Conservation (phyloP, 1,140 invertebrate species). For the Diuraphis noxia region DNA sequence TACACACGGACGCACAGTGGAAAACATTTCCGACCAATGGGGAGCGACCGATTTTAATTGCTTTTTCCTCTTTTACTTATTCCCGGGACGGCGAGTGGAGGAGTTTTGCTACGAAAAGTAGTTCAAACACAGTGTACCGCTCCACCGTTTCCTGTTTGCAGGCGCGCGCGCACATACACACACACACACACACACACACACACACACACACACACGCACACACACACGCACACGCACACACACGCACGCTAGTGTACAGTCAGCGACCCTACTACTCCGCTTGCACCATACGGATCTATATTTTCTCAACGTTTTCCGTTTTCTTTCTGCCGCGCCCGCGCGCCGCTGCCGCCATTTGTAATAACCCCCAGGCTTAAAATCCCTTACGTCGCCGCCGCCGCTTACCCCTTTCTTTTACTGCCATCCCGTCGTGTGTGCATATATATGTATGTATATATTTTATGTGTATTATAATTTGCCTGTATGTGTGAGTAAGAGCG, state of each 20-base stretch:
- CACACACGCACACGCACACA: no score
- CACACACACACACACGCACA: background rate
- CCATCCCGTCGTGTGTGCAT: background rate
- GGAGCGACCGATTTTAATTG: constrained; percentile 49
- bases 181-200: background rate
- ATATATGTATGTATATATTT: background rate
- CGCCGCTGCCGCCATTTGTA: constrained; percentile 46
- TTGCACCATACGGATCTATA: constrained; percentile 12
- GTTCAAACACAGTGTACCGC: constrained; percentile 36
- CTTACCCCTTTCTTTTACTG: constrained; percentile 35
- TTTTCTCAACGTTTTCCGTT: constrained; percentile 50
- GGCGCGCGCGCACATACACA: background rate
- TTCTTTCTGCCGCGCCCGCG: constrained; percentile 48
- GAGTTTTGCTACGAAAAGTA: constrained; percentile 36
- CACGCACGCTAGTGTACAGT: background rate
- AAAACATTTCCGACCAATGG: constrained; percentile 48
- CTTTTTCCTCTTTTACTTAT: constrained; percentile 52
- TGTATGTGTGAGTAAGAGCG: background rate
- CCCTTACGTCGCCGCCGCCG: constrained; percentile 50
- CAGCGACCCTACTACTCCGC: background rate
- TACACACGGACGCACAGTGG: background rate
- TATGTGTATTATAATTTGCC: background rate
- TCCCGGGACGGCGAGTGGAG: constrained; percentile 7
- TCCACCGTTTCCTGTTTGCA: constrained; percentile 43
- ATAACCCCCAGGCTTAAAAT: constrained; percentile 51